Evolutionary conservation across 1,140 invertebrate species (phyloP).

Genomic region (Drosophila suzukii): DNA sequence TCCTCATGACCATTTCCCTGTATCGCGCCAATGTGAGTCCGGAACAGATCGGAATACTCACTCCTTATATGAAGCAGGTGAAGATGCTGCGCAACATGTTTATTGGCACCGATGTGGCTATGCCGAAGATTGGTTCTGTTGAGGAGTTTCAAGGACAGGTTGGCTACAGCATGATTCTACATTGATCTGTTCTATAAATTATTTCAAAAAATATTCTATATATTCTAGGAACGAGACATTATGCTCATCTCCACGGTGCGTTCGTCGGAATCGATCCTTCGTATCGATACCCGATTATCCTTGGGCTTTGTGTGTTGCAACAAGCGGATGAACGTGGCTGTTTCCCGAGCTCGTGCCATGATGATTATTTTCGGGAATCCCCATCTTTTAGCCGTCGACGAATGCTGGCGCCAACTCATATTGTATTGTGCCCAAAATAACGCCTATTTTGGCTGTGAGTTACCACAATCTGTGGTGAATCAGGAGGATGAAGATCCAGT

Average conservation of each 20-base stretch:
- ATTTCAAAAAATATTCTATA: background rate
- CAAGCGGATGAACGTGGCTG: slow-evolving; percentile 93
- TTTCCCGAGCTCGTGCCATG: slow-evolving; percentile 92
- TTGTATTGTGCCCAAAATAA: slow-evolving; percentile 87
- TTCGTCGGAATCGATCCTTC: slow-evolving; percentile 85
- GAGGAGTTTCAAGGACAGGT: slow-evolving; percentile 96
- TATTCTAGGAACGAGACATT: slow-evolving; percentile 90
- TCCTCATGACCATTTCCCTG: slow-evolving; percentile 86
- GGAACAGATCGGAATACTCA: slow-evolving; percentile 94
- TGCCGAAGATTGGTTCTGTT: slow-evolving; percentile 95
- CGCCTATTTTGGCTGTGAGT: slow-evolving; percentile 88
- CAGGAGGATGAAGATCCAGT: background rate
- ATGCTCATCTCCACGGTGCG: slow-evolving; percentile 95
- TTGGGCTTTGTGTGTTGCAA: slow-evolving; percentile 92
- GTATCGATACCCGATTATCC: slow-evolving; percentile 86
- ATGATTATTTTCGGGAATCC: slow-evolving; percentile 94
- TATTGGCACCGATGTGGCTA: slow-evolving; percentile 86
- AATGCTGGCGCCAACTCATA: slow-evolving; percentile 90
- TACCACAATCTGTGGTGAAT: slow-evolving; percentile 71
- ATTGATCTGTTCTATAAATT: background rate
- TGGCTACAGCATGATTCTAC: background rate
- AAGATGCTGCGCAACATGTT: slow-evolving; percentile 69
- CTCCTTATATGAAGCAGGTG: slow-evolving; percentile 96
- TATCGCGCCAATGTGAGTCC: slow-evolving; percentile 87
- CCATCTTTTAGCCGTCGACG: slow-evolving; percentile 88